phyloP scores from a whole-genome alignment of 2,888 invertebrate species.

The Rhagophthalmus giganteus region DNA sequence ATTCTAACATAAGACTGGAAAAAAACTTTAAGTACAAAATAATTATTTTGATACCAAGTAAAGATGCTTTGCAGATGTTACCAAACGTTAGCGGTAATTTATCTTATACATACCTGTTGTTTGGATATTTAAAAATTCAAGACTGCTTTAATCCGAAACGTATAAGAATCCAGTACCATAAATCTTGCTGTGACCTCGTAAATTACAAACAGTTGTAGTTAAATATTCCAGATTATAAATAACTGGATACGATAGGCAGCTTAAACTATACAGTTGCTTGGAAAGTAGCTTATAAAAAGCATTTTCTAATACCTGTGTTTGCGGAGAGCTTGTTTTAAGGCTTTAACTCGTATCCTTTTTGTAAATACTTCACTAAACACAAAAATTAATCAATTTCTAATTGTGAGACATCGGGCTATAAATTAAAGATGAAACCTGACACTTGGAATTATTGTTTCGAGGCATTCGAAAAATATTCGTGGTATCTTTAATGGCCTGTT shows the following conservation, averaged over 20 bases:
- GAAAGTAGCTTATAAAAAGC: slow-evolving; percentile 48
- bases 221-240: slow-evolving; percentile 59
- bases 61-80: slow-evolving; percentile 28
- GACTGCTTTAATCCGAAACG: slow-evolving; percentile 56
- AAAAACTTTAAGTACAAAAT: too few relatives aligned
- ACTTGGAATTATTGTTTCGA: slow-evolving; percentile 49
- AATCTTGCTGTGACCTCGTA: slow-evolving; percentile 58
- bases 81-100: slow-evolving; percentile 41
- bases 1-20: too few relatives aligned
- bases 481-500: slow-evolving; percentile 51
- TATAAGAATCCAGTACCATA: slow-evolving; percentile 56
- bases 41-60: slow-evolving; percentile 12
- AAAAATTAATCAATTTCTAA: slow-evolving; percentile 57
- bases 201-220: slow-evolving; percentile 58
- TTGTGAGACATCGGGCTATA: slow-evolving; percentile 51
- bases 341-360: slow-evolving; percentile 34
- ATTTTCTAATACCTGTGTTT: slow-evolving; percentile 54
- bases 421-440: slow-evolving; percentile 45
- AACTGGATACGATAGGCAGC: slow-evolving; percentile 54
- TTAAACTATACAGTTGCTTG: slow-evolving; percentile 44
- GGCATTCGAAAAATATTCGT: slow-evolving; percentile 48
- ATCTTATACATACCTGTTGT: slow-evolving; percentile 52
- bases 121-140: slow-evolving; percentile 54
- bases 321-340: slow-evolving; percentile 42
- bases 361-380: slow-evolving; percentile 48